phyloP scores from a whole-genome alignment of 2,888 invertebrate species.

The Hetaerina titia region DNA sequence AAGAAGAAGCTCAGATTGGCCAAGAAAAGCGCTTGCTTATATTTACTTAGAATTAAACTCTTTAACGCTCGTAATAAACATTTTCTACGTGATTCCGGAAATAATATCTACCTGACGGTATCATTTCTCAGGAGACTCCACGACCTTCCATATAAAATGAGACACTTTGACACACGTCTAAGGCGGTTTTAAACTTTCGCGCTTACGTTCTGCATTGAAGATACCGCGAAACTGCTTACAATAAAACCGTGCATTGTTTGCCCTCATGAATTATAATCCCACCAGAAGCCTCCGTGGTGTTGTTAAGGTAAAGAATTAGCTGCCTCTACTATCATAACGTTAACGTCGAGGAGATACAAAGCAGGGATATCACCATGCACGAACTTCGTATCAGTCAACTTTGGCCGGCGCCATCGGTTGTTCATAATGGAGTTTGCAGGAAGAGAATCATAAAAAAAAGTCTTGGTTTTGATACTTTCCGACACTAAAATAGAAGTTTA shows the following conservation, averaged over 20 bases:
- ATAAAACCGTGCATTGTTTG: neutral
- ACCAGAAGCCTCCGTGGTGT: neutral
- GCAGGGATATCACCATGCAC: neutral
- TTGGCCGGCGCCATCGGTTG: neutral
- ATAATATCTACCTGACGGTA: neutral
- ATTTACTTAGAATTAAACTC: neutral
- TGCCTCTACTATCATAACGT: neutral
- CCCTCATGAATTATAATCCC: neutral
- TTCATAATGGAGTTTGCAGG: neutral
- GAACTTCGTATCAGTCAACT: neutral
- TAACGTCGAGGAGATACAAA: neutral
- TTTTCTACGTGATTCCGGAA: neutral
- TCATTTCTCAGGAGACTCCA: neutral
- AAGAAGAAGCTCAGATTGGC: neutral
- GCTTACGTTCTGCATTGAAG: neutral
- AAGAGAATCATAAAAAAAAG: neutral
- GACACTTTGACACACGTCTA: neutral
- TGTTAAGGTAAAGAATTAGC: neutral
- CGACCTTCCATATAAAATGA: constrained; percentile 5
- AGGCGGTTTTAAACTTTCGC: neutral
- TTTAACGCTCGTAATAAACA: neutral
- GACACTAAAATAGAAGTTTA: neutral
- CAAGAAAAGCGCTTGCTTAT: neutral
- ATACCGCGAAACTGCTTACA: neutral
- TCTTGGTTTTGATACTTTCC: neutral